Percentiles rank a stretch among this genome's conserved stretches.
Evolutionary conservation across 2,888 invertebrate species (phyloP).

Genomic region (Scelioninae gen. 1): DNA sequence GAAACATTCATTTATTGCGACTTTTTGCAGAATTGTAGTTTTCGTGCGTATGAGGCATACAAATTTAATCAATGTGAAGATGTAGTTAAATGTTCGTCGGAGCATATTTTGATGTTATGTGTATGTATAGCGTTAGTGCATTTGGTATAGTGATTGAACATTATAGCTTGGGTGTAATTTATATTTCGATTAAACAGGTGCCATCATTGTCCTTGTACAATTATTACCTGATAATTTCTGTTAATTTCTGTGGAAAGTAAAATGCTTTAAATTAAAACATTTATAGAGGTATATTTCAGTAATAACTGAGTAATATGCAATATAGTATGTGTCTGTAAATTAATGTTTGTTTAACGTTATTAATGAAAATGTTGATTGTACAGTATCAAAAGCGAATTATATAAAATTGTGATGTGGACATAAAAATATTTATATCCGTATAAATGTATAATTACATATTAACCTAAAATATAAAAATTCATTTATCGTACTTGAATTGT

Average conservation of each 20-base stretch:
- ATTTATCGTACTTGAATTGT: too few relatives aligned
- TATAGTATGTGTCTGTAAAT: background rate
- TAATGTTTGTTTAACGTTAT: background rate
- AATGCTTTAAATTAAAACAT: background rate
- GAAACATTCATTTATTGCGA: background rate
- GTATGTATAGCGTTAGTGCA: too few relatives aligned
- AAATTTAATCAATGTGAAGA: slow-evolving; percentile 4
- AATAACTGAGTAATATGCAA: background rate
- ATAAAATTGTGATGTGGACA: background rate
- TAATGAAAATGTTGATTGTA: background rate
- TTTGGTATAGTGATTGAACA: background rate
- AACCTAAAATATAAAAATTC: too few relatives aligned
- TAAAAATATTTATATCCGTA: background rate
- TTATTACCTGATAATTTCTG: too few relatives aligned
- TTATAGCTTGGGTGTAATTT: too few relatives aligned
- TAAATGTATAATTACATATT: too few relatives aligned
- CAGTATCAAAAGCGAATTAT: slow-evolving; percentile 2
- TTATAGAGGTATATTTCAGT: background rate
- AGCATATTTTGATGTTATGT: too few relatives aligned
- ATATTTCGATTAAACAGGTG: too few relatives aligned
- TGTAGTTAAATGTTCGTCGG: background rate
- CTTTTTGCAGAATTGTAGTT: background rate
- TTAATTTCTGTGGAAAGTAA: too few relatives aligned
- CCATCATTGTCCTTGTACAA: too few relatives aligned
- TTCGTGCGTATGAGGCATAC: too few relatives aligned